These are phyloP conservation scores for Laticauda laticaudata DNA, from an alignment of 2,113 vertebrate genomes.

Conservation along the genomic window DNA sequence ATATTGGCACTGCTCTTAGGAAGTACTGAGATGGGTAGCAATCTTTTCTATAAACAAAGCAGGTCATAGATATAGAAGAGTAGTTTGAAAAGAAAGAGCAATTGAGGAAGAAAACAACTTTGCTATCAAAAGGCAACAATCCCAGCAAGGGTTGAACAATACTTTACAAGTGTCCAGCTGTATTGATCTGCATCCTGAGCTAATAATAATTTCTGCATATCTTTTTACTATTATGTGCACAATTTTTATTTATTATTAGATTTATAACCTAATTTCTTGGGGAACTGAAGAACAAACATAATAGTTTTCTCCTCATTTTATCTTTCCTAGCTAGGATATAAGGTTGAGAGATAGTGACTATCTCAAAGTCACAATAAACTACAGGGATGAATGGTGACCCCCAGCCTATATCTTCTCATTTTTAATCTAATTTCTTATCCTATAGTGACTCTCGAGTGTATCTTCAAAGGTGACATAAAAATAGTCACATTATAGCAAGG, in stretches of 20 bases:
- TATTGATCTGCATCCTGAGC: background rate
- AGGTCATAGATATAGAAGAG: background rate
- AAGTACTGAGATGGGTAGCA: background rate
- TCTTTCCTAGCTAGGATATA: background rate
- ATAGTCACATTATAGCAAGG: background rate
- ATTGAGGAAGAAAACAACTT: background rate
- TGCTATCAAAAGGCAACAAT: background rate
- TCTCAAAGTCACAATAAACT: background rate
- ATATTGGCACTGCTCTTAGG: background rate
- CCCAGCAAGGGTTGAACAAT: background rate
- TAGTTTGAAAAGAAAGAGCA: background rate
- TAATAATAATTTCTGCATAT: background rate
- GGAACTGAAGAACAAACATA: background rate
- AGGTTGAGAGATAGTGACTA: background rate
- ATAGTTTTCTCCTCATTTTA: background rate
- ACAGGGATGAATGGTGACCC: background rate
- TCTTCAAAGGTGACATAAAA: background rate
- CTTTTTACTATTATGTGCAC: background rate
- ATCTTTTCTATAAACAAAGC: background rate
- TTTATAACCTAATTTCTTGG: background rate
- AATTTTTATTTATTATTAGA: background rate
- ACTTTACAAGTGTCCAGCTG: background rate
- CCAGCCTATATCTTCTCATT: background rate
- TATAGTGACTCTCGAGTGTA: background rate
- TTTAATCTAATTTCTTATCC: background rate